Base-by-base conservation (phyloP, 2,888 invertebrate genomes). In the Linyphia triangularis region DNA sequence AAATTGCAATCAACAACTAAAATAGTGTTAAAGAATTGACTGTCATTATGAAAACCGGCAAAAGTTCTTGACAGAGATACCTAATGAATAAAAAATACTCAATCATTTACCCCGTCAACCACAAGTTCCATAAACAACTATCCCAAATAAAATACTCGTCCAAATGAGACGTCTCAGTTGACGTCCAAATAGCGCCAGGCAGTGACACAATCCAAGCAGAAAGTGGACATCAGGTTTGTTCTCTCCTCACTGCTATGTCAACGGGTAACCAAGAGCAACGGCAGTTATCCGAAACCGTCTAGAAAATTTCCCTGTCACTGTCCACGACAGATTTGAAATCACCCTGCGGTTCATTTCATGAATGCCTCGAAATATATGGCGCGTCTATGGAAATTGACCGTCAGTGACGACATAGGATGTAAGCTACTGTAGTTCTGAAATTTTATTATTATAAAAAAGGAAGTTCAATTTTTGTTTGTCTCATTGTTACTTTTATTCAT, bases 261-360 rank as follows among this genome's bases (percentile, higher is more conserved):
- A 19, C 19, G 13, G 26, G 79, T 79, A 26, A 19, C 79, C 69
- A 51, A 57, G 43, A 69, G 30, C 69, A 69, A 69, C 79, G 79
- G 69, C 69, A 79, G 79, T 69, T 28, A 79, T 69, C 30, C 26
- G 78, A 78, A 65, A 65, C 19, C 37, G 30, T 65, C 69, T 69
- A 57, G 69, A 77, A 77, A 77, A 77, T 61, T 59, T 77, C 37
- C 40, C 61, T 77, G 75, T 77, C 75, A 77, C 40, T n/a, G n/a
- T 61, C 61, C 16, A 28, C 22, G 30, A 33, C 30, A 33, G 16
- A 26, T 30, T n/a, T n/a, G 30, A n/a, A 67, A 43, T 43, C 67
- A n/a, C 33, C 67, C 67, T 67, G 67, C 28, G 73, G 73, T 37
- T 33, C 24, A 37, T 61, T 73, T 73, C 22, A 59, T 33, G 37